Base-by-base conservation (phyloP, 1,140 invertebrate species). In the Elymnias hypermnestra region DNA sequence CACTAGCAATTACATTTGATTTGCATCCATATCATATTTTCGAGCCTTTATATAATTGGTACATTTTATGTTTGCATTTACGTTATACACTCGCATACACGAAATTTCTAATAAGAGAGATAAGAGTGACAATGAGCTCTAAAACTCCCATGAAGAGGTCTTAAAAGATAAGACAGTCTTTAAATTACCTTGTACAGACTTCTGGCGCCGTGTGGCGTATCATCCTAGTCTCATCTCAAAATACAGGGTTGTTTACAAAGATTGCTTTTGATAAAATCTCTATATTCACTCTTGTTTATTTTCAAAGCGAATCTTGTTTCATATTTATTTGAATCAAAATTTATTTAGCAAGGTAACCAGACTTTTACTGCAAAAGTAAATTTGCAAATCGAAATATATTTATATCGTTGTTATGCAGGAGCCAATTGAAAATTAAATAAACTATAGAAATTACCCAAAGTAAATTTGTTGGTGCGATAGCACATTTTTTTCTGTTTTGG, bases 161-260 rank as follows among this genome's bases (percentile, higher is more conserved):
- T 43, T 43, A 22, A 43, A 9, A 43, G 28, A 43, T 33, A 43
- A 43, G 41, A n/a, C 29, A 22, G 41, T 43, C 17, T 43, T 43
- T 43, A 43, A 33, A 43, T 35, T 43, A 43, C 41, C 41, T 43
- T 43, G 18, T 14, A 43, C 41, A 43, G 41, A 43, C 41, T 43
- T 28, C 22, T 7, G 41, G 41, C 41, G 41, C 28, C 41, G 29
- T 33, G 29, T 23, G 10, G 10, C 29, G 19, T 43, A 43, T 43
- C 41, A 18, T 17, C 28, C 33, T 12, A 22, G 41, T 33, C 29
- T 10, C 29, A 43, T 43, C 41, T 43, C 28, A 19, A 18, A 33
- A 33, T 43, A 47, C 17, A 28, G 36, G 12, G 9, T 40, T 40
- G 45, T 47, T 47, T 47, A 47, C 36, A 31, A 39, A 39, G 36